Evolutionary conservation across 2,797 vertebrate genomes (phyloP).

Genomic region (Mormyrops boulengeri): DNA sequence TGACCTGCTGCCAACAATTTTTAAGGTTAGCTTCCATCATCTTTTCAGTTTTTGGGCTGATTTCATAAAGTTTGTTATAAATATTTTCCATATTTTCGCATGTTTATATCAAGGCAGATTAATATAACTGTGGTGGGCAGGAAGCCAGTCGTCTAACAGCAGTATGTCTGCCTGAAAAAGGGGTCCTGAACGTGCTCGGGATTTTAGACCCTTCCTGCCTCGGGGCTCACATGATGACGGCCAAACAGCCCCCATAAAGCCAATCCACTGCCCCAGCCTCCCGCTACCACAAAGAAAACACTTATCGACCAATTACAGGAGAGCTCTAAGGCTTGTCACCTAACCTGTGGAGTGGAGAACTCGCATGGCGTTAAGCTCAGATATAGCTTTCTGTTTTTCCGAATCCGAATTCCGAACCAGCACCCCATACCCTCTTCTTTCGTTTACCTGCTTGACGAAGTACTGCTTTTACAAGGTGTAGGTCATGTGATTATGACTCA

Average conservation of each 20-base stretch:
- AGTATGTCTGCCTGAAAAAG: not conserved
- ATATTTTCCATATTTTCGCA: not conserved
- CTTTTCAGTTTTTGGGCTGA: not conserved
- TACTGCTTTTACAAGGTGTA: not conserved
- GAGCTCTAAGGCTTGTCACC: not conserved
- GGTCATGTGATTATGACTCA: conserved; percentile 36
- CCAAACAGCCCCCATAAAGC: not conserved
- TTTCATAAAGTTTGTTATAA: not conserved
- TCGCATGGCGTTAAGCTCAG: not conserved
- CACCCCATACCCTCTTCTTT: not conserved
- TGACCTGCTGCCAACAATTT: not conserved
- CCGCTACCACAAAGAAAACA: not conserved
- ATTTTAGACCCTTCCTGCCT: not conserved
- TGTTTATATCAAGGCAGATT: not conserved
- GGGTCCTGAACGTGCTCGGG: not conserved
- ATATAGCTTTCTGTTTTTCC: not conserved
- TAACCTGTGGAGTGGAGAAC: not conserved
- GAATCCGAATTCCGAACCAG: not conserved
- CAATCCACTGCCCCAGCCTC: not conserved
- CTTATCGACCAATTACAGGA: not conserved
- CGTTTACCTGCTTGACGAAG: not conserved
- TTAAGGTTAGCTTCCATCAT: not conserved
- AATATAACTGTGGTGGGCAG: not conserved
- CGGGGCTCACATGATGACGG: not conserved
- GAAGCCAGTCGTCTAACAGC: not conserved